A percentile compares a stretch with the other conserved stretches of the same genome.
Conservation (phyloP, 1,140 invertebrate genomes). For the Muscidifurax raptorellus region DNA sequence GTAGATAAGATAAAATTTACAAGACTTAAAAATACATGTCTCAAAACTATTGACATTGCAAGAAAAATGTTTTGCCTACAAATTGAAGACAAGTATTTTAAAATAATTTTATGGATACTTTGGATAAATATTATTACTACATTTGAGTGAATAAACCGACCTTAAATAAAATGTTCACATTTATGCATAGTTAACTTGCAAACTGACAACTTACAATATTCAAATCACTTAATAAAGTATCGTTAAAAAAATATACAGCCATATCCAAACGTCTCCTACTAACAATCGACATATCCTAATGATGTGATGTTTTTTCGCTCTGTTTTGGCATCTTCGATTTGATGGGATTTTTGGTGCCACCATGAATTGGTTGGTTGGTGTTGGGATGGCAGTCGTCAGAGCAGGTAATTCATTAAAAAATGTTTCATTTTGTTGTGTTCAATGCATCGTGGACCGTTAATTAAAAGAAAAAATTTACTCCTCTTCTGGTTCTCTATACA, state of each 20-base stretch:
- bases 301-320: constrained; percentile 70
- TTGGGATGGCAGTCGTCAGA: constrained; percentile 73
- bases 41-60: background rate
- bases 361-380: constrained; percentile 71
- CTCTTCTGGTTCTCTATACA: background rate
- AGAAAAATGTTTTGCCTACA: background rate
- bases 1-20: background rate
- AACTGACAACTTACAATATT: background rate
- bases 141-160: background rate
- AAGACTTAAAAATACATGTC: constrained; percentile 35
- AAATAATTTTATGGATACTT: constrained; percentile 31
- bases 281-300: constrained; percentile 68
- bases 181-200: background rate
- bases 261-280: constrained; percentile 58
- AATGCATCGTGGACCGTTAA: constrained; percentile 2
- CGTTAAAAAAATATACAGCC: constrained; percentile 26
- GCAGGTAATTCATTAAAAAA: constrained; percentile 69
- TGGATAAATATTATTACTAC: constrained; percentile 23
- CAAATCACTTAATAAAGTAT: background rate
- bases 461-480: constrained; percentile 39
- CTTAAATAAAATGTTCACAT: background rate
- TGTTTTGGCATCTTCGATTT: constrained; percentile 68
- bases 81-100: constrained; percentile 27
- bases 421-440: constrained; percentile 53
- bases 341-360: constrained; percentile 67